Evolutionary conservation across 2,888 invertebrate genomes (phyloP).

Genomic region (Globia sparganii): DNA sequence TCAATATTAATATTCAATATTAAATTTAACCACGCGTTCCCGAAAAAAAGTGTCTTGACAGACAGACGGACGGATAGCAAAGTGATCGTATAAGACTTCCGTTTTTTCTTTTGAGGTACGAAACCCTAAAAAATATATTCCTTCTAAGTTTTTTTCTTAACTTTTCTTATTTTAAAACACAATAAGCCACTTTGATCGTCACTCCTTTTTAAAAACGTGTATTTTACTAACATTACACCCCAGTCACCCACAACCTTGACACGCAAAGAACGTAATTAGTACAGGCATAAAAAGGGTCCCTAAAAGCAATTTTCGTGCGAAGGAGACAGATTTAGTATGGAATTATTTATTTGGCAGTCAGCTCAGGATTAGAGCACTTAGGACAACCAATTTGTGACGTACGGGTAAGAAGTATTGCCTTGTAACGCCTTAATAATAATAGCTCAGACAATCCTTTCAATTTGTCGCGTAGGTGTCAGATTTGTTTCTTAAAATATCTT

Average conservation of each 20-base stretch:
- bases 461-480: not conserved
- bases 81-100: too few relatives aligned
- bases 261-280: conserved; percentile 62
- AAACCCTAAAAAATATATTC: not conserved
- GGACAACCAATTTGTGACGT: conserved; percentile 56
- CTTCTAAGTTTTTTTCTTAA: not conserved
- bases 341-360: conserved; percentile 67
- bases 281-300: conserved; percentile 62
- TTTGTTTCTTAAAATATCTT: conserved; percentile 11
- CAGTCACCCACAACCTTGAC: conserved; percentile 26
- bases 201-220: not conserved
- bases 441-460: conserved; percentile 6
- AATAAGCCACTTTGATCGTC: not conserved
- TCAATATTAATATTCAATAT: not conserved
- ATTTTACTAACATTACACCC: conserved; percentile 11
- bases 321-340: conserved; percentile 63
- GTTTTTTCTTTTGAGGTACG: not conserved
- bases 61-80: not conserved
- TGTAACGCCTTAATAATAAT: conserved; percentile 23
- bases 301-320: conserved; percentile 63
- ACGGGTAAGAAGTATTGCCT: conserved; percentile 29
- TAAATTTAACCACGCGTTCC: not conserved
- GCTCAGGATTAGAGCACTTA: conserved; percentile 62
- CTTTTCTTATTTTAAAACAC: not conserved
- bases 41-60: not conserved